Base-by-base conservation (phyloP, 92 coral and sea anemone species). In the Muricea muricata region DNA sequence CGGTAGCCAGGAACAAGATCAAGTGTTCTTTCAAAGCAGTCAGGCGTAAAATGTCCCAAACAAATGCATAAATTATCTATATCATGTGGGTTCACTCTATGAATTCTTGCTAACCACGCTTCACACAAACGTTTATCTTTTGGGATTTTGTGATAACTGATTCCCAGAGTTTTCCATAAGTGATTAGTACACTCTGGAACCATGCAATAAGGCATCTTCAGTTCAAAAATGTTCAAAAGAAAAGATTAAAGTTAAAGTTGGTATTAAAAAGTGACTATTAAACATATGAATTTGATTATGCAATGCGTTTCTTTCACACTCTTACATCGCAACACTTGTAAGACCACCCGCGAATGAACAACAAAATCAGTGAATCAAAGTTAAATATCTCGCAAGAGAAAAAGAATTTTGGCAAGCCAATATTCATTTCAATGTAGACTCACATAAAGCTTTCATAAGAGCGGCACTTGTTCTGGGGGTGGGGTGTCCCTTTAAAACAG, bases 141-240 rank as follows among this genome's bases (percentile, higher is more conserved):
- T 20, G 75, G 47, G n/a, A 69, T 37, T 31, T 24, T 11, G n/a
- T 69, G 75, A 15, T 69, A 69, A 48, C 20, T 69, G 25, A 69
- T 34, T 7, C 47, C 75, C 42, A 17, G 9, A 37, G 75, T 34
- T 12, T 69, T 69, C 26, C 47, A n/a, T 69, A 48, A 69, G 5
- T 69, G 15, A 10, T 28, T 69, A 37, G 21, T 69, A 37, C 75
- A 69, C 18, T 69, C 75, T 7, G 75, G 75, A 69, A 28, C 47
- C 45, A 69, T 69, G 75, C 75, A 69, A 69, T 69, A 48, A 30
- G 75, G 75, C 75, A 69, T 69, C 25, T 69, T 30, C 31, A n/a
- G 18, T 13, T 10, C 31, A 69, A 69, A 63, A 23, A 10, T 63
- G 25, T 50, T 50, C 17, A 50, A 50, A 14, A 14, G n/a, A 3